phyloP scores from a whole-genome alignment of 2,113 vertebrate species.

The Dipodomys merriami region DNA sequence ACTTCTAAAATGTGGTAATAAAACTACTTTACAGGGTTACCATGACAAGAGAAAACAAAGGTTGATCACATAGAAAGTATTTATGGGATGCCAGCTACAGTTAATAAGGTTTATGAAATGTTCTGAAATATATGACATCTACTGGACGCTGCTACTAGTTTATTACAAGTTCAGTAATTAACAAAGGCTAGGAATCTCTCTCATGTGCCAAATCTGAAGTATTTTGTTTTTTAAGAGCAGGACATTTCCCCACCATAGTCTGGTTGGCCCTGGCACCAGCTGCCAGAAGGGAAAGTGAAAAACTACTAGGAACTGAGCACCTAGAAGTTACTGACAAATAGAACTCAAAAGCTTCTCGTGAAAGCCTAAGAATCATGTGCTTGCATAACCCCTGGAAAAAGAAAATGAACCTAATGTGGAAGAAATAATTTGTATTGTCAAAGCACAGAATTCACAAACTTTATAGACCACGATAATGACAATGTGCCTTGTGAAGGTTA shows the following conservation, averaged over 20 bases:
- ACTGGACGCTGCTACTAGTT: background rate
- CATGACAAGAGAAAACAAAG: background rate
- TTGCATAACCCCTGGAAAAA: background rate
- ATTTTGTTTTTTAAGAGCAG: slow-evolving; percentile 10
- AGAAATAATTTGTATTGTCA: too few species aligned
- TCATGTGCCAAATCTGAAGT: background rate
- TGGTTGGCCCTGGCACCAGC: background rate
- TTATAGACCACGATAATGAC: too few species aligned
- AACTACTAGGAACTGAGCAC: background rate
- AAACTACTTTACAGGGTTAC: background rate
- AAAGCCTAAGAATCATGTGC: background rate
- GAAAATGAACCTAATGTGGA: too few species aligned
- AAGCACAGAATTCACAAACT: too few species aligned
- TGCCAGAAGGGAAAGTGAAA: background rate
- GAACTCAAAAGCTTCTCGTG: background rate
- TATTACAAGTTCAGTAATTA: too few species aligned
- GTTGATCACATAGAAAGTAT: background rate
- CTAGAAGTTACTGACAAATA: background rate
- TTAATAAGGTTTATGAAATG: slow-evolving; percentile 10
- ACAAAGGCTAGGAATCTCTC: background rate
- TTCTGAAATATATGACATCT: slow-evolving; percentile 21
- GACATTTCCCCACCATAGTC: background rate
- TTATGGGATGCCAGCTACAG: background rate
- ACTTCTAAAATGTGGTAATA: slow-evolving; percentile 4
- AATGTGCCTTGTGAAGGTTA: too few species aligned